Base-by-base conservation (phyloP, 2,797 vertebrate genomes). In the Triplophysa yarkandensis region DNA sequence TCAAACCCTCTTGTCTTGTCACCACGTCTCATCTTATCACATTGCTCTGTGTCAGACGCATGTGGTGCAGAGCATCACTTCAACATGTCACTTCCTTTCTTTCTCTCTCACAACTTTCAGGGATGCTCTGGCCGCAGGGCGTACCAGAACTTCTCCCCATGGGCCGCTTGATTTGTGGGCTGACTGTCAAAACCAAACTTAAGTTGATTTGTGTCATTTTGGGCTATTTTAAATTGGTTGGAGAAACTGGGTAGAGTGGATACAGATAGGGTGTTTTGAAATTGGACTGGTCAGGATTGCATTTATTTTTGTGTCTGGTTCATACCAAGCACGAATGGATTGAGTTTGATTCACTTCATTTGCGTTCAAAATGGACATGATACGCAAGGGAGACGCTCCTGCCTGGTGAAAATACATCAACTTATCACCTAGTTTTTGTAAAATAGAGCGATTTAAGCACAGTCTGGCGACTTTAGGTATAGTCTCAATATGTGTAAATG, bases 1-100 rank as follows among this genome's bases (percentile, higher is more conserved):
- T 67, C 34, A 58, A 19, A 67, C 62, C 1, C 4, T 19, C 8
- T 68, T 71, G 62, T 48, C 23, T 52, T 58, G 76, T 71, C 69
- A 58, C 54, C n/a, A 17, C 17, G 27, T 58, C 39, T 43, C 32
- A 48, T 71, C 63, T 28, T 39, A 52, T 54, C 41, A 1, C 21
- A 11, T 19, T 23, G 23, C 32, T 39, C 17, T 0, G 28, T 54
- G 30, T 57, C 61, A 50, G 48, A 30, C 61, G 52, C 28, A 2
- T 14, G 57, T 21, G 32, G 30, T 28, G 39, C 36, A 44, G 50
- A 25, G 62, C 46, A 76, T 76, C 71, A 57, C 39, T 23, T 41
- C 16, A 7, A 6, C 3, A n/a, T 43, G 21, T 52, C 64, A 27
- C 57, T 16, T 46, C 44, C 44, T 46, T 30, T 54, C 32, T 10